Percentiles rank a stretch among this genome's conserved stretches.
These are phyloP conservation scores for Latrodectus elegans DNA, from an alignment of 2,888 invertebrate genomes.

Conservation along the genomic window DNA sequence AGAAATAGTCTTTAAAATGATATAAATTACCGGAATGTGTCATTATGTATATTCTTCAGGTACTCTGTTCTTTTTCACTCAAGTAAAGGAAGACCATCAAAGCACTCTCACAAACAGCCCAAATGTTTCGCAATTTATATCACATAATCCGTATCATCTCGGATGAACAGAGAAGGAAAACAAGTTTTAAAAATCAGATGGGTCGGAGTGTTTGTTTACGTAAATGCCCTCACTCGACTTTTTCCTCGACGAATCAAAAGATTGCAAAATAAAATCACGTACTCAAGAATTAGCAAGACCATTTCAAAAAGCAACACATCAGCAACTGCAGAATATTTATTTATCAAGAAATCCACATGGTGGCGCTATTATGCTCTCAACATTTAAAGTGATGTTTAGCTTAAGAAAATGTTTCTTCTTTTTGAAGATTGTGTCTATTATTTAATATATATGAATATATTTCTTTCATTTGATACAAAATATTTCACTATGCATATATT, in stretches of 20 bases:
- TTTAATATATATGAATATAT: too few relatives aligned
- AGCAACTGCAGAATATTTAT: too few relatives aligned
- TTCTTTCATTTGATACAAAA: too few relatives aligned
- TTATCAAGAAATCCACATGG: too few relatives aligned
- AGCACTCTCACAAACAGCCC: constrained; percentile 59
- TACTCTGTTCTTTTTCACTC: constrained; percentile 22
- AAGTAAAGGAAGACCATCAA: constrained; percentile 35
- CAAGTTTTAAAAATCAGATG: constrained; percentile 5
- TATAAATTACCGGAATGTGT: constrained; percentile 24
- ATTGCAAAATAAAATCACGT: constrained; percentile 62
- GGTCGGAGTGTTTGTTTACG: constrained; percentile 12
- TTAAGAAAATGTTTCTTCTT: too few relatives aligned
- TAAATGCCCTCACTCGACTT: constrained; percentile 28
- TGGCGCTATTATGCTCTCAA: too few relatives aligned
- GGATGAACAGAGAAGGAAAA: constrained; percentile 19
- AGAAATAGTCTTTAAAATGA: neutral
- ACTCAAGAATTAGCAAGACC: constrained; percentile 35
- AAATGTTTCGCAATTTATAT: constrained; percentile 39
- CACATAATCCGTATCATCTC: constrained; percentile 55
- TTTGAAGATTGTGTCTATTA: too few relatives aligned
- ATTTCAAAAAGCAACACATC: too few relatives aligned
- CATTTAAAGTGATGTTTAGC: too few relatives aligned
- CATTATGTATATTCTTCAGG: constrained; percentile 29
- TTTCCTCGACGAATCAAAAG: constrained; percentile 34
- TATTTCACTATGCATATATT: too few relatives aligned